Conservation (phyloP, 2,888 invertebrate genomes). For the Brachypterus glaber region DNA sequence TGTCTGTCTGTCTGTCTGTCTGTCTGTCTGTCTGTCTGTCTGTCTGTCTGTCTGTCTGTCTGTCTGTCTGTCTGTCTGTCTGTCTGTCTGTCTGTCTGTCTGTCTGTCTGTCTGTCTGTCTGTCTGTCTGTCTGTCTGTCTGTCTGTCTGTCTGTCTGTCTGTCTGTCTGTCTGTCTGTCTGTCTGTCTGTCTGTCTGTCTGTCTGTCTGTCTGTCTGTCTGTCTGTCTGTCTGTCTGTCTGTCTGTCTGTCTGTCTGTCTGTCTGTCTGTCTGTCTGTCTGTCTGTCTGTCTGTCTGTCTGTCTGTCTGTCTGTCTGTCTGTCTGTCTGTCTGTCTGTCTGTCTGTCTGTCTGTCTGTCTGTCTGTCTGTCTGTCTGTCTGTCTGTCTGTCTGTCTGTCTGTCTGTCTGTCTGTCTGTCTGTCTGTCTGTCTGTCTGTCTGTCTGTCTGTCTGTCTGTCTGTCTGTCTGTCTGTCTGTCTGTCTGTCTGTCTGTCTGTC, state of each 20-base stretch:
- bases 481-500: no score
- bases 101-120: constrained; percentile 20
- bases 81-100: constrained; percentile 22
- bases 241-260: constrained; percentile 5
- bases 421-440: no score
- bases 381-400: no score
- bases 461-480: no score
- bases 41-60: constrained; percentile 23
- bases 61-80: constrained; percentile 22
- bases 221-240: constrained; percentile 6
- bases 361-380: no score
- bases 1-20: constrained; percentile 21
- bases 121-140: constrained; percentile 20
- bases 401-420: no score
- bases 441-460: no score
- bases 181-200: constrained; percentile 6
- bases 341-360: no score
- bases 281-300: no score
- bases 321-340: no score
- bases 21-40: constrained; percentile 21
- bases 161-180: constrained; percentile 32
- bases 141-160: constrained; percentile 20
- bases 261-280: no score
- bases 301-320: no score
- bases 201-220: constrained; percentile 6